Base-by-base conservation (phyloP, 2,797 vertebrate genomes). In the Natrix natrix region DNA sequence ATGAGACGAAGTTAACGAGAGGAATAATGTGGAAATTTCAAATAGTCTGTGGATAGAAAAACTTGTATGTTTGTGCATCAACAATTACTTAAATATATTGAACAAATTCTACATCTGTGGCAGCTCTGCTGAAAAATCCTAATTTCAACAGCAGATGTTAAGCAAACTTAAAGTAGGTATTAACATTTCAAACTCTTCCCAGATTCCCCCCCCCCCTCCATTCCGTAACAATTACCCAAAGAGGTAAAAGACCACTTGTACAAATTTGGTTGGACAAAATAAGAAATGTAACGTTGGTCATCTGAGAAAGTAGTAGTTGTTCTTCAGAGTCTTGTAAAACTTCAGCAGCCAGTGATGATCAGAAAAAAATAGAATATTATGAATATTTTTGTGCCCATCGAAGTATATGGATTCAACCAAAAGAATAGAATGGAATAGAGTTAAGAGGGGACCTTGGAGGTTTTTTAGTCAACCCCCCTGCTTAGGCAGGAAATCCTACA, bases 121-220 rank as follows among this genome's bases (percentile, higher is more conserved):
- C 59, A 12, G 3, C 61, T 48, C 55, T 90, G 7, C 26, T 57
- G 83, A 87, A 48, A 86, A n/a, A 37, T 55, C 54, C 12, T 28
- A n/a, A 10, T 66, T 92, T 93, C 32, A 87, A 26, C 32, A 94
- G 16, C 92, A 28, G 22, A 48, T 83, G 43, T 83, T 83, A 83
- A 83, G 37, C 43, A 83, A 83, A 48, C 37, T 83, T 83, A 24
- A 48, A 12, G 22, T 48, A 48, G 74, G 74, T 83, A 8, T 43
- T 4, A 66, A 94, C 12, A 8, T 93, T 74, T 91, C 28, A 56
- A 52, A 52, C 37, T 13, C 48, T 57, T 87, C 57, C 22, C 11
- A 2, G 28, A 87, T 7, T 74, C 91, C 11, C 7, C 32, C 48
- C 43, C 91, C 11, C 7, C 32, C 48, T n/a, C 69, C 43, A 87